Percentiles rank a stretch among this genome's conserved stretches.
These are phyloP conservation scores for Ooceraea biroi DNA, from an alignment of 1,140 invertebrate genomes.

Conservation along the genomic window DNA sequence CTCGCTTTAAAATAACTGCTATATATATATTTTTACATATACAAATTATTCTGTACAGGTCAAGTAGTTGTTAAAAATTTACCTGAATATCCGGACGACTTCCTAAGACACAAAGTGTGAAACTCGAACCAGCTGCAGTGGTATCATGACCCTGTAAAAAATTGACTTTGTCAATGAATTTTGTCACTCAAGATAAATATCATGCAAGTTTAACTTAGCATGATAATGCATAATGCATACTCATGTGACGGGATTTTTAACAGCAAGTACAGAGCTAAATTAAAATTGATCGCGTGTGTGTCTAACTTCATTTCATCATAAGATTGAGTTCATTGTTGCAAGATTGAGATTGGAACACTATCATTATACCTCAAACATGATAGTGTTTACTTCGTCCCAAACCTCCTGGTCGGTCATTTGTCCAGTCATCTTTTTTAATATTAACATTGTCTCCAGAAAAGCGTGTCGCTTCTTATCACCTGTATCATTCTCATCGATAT, in stretches of 20 bases:
- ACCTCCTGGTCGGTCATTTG: conserved; percentile 92
- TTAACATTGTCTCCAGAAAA: conserved; percentile 94
- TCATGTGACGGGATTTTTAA: not conserved
- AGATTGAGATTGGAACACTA: not conserved
- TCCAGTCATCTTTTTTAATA: conserved; percentile 88
- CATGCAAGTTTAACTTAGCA: not conserved
- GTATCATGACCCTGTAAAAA: conserved; percentile 93
- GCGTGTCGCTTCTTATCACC: conserved; percentile 92
- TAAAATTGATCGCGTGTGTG: not conserved
- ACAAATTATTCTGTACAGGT: not conserved
- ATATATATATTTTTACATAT: no score
- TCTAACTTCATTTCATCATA: not conserved
- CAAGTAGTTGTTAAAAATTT: not conserved
- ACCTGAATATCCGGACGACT: conserved; percentile 88
- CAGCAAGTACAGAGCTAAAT: not conserved
- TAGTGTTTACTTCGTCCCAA: conserved; percentile 94
- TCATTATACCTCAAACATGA: conserved; percentile 92
- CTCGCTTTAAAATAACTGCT: conserved; percentile 91
- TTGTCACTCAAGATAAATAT: not conserved
- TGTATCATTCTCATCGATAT: conserved; percentile 91
- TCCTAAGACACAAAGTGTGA: conserved; percentile 92
- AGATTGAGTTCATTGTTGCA: conserved; percentile 42
- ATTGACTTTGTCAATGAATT: not conserved
- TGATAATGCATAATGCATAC: not conserved
- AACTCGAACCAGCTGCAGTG: conserved; percentile 93